Conservation (phyloP, 2,888 invertebrate genomes). For the Danaus chrysippus region DNA sequence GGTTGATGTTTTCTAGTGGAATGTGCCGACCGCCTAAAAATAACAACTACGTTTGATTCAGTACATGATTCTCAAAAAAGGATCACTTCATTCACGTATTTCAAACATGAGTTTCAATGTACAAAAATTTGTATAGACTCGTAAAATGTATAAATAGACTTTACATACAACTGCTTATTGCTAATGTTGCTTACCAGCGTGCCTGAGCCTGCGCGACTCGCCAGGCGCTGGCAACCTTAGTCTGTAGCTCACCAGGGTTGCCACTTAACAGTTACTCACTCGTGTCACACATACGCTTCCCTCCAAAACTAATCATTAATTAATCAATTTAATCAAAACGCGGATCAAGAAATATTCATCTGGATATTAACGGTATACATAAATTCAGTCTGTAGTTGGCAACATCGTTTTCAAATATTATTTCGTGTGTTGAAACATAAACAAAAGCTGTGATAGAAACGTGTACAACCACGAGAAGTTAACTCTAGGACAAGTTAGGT, state of each 20-base stretch:
- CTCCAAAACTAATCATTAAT: neutral
- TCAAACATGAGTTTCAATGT: slow-evolving; percentile 71
- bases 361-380: slow-evolving; percentile 68
- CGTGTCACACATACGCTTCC: slow-evolving; percentile 21
- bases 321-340: slow-evolving; percentile 38
- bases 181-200: slow-evolving; percentile 64
- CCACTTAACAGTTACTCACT: slow-evolving; percentile 32
- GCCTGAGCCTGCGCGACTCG: slow-evolving; percentile 35
- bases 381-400: slow-evolving; percentile 75
- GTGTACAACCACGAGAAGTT: slow-evolving; percentile 29
- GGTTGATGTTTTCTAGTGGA: slow-evolving; percentile 73
- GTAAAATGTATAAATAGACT: slow-evolving; percentile 78
- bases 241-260: neutral
- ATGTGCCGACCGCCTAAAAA: slow-evolving; percentile 78
- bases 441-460: slow-evolving; percentile 26
- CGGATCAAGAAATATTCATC: slow-evolving; percentile 52
- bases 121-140: slow-evolving; percentile 78
- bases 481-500: slow-evolving; percentile 18
- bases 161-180: slow-evolving; percentile 78
- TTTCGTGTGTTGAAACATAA: slow-evolving; percentile 27
- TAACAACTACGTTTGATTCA: slow-evolving; percentile 73
- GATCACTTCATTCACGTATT: slow-evolving; percentile 70
- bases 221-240: slow-evolving; percentile 31
- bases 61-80: slow-evolving; percentile 78
- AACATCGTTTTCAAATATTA: slow-evolving; percentile 62